Conservation (phyloP, 2,888 invertebrate species). For the Synanthedon formicaeformis region DNA sequence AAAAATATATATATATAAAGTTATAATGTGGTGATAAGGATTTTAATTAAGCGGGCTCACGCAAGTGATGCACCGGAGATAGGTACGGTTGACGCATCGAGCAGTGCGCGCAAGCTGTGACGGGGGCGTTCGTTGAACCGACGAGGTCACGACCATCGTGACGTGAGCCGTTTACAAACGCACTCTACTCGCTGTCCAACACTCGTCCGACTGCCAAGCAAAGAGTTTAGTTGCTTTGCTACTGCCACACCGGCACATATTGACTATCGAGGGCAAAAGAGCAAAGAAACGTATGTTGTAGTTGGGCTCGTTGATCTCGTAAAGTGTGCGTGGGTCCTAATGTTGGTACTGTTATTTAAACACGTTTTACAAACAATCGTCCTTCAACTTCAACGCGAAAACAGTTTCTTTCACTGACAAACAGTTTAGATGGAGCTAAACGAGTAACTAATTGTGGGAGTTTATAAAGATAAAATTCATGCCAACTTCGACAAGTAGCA, state of each 20-base stretch:
- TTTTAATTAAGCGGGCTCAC: not conserved
- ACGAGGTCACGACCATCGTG: constrained; percentile 64
- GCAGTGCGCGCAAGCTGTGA: constrained; percentile 41
- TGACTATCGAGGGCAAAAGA: too few relatives aligned
- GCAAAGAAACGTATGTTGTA: too few relatives aligned
- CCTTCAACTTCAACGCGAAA: not conserved
- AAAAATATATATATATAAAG: too few relatives aligned
- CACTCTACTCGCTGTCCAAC: constrained; percentile 17
- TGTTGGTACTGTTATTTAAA: constrained; percentile 2
- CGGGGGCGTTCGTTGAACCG: constrained; percentile 65
- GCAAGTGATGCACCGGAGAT: not conserved
- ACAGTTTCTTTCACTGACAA: too few relatives aligned
- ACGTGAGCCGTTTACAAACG: constrained; percentile 40
- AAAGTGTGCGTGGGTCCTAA: not conserved
- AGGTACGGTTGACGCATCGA: constrained; percentile 42
- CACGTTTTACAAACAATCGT: not conserved
- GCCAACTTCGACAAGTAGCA: too few relatives aligned
- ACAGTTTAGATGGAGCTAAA: too few relatives aligned
- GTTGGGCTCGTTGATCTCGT: too few relatives aligned
- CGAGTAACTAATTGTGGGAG: too few relatives aligned
- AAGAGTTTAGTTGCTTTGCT: too few relatives aligned
- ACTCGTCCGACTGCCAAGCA: constrained; percentile 1
- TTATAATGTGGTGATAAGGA: not conserved
- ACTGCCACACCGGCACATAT: too few relatives aligned
- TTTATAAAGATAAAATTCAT: too few relatives aligned